Conservation (phyloP, 2,113 vertebrate genomes). For the Tragelaphus imberbis region DNA sequence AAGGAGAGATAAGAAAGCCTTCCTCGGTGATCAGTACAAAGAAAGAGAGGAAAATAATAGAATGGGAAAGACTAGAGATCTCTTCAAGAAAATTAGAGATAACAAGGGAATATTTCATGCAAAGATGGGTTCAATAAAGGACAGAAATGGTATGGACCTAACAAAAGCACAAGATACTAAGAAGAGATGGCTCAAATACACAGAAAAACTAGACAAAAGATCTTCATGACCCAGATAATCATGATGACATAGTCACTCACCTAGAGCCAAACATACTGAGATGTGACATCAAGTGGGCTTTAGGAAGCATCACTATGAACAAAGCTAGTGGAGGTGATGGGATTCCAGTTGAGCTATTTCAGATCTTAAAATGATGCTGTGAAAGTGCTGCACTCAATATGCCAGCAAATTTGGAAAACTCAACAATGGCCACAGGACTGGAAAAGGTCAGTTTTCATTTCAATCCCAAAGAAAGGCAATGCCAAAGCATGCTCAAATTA, state of each 20-base stretch:
- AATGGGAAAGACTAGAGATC: neutral
- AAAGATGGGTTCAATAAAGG: neutral
- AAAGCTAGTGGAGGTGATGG: neutral
- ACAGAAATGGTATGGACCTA: neutral
- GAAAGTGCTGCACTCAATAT: neutral
- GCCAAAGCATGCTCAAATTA: neutral
- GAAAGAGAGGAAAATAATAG: neutral
- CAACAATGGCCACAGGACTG: neutral
- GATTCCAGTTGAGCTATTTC: neutral
- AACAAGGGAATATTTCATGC: neutral
- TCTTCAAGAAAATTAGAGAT: neutral
- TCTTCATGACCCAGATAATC: neutral
- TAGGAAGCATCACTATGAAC: neutral
- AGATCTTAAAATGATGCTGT: neutral
- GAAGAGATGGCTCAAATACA: neutral
- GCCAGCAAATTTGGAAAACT: neutral
- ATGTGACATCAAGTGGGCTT: neutral
- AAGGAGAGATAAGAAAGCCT: neutral
- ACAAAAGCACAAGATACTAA: neutral
- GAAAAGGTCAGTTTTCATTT: neutral
- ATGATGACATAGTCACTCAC: neutral
- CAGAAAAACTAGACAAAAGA: neutral
- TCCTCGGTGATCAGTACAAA: neutral
- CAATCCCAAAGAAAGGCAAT: neutral
- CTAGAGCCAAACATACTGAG: neutral